Percentiles rank a stretch among this genome's conserved stretches.
Evolutionary conservation across 35 echinoderm and acorn worm species (phyloP).

Genomic region (Anneissia japonica): DNA sequence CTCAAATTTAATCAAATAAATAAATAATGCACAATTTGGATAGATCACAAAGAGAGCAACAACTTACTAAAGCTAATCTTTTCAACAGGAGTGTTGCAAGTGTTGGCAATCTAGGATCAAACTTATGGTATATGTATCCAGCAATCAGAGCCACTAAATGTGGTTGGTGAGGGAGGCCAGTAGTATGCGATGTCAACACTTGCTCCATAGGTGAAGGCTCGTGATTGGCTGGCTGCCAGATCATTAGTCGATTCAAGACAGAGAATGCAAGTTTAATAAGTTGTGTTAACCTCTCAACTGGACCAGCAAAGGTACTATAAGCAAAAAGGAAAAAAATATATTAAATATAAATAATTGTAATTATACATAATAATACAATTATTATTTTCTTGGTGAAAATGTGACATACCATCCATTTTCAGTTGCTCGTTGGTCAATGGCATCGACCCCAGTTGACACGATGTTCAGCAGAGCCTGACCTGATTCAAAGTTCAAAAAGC

Average conservation of each 20-base stretch:
- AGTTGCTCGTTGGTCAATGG: constrained; percentile 58
- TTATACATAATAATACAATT: too few species aligned
- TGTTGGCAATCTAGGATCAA: constrained; percentile 72
- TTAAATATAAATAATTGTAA: neutral
- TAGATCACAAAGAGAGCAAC: neutral
- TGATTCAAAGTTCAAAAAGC: constrained; percentile 58
- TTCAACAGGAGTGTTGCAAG: constrained; percentile 73
- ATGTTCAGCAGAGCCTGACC: constrained; percentile 68
- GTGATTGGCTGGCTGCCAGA: constrained; percentile 52
- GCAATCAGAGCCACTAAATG: constrained; percentile 80
- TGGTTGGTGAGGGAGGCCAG: constrained; percentile 75
- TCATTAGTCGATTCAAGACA: constrained; percentile 76
- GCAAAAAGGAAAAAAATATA: neutral
- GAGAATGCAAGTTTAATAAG: constrained; percentile 86
- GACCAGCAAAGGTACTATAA: constrained; percentile 43
- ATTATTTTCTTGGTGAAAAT: neutral
- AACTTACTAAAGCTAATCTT: constrained; percentile 72
- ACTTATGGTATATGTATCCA: constrained; percentile 84
- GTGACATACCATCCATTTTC: constrained; percentile 72
- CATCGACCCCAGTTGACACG: constrained; percentile 70
- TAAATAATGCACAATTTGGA: neutral
- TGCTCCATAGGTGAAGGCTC: constrained; percentile 70
- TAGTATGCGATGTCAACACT: constrained; percentile 75
- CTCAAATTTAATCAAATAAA: neutral
- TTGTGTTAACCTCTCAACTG: constrained; percentile 45